Base-by-base conservation (phyloP, 2,888 invertebrate species). In the Mesodorylaimus sp. region DNA sequence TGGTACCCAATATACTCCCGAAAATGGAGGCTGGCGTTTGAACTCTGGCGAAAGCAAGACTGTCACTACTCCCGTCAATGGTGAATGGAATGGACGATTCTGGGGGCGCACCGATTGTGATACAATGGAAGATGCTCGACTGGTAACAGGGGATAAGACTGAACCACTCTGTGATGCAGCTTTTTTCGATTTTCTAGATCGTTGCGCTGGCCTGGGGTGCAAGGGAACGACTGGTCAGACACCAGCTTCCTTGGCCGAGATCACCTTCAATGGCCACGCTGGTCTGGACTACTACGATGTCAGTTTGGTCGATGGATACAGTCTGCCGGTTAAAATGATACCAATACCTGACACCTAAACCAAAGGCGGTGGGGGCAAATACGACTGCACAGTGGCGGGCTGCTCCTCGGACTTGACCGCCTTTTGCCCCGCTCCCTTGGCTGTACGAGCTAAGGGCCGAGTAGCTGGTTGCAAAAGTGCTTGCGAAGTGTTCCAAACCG, bases 281-380 rank as follows among this genome's bases (percentile, higher is more conserved):
- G 65, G 66, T 29, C 56, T 63, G 50, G 72, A 73, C 58, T 72
- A 65, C 60, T 74, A 74, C 58, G 73, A 73, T 55, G 61, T 74
- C 49, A 71, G 70, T 21, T 58, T 72, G 32, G 73, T 73, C 19
- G 73, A 74, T 60, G 74, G 73, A 3, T 73, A 68, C 63, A 73
- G 72, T 56, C 53, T 70, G 5, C 58, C 63, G 47, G 61, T 63
- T 10, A 68, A 21, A 36, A 41, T 54, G 13, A 19, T 5, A 16
- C 53, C 50, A 7, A 53, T 45, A 13, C 2, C 7, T 24, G 57
- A 62, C 21, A 51, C 61, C n/a, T n/a, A n/a, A n/a, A n/a, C n/a
- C n/a, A n/a, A n/a, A n/a, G n/a, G n/a, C n/a, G n/a, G n/a, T n/a
- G n/a, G n/a, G n/a, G n/a, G n/a, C n/a, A n/a, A n/a, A n/a, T n/a